Evolutionary conservation across 2,888 invertebrate genomes (phyloP).

Genomic region (Steinernema hermaphroditum): DNA sequence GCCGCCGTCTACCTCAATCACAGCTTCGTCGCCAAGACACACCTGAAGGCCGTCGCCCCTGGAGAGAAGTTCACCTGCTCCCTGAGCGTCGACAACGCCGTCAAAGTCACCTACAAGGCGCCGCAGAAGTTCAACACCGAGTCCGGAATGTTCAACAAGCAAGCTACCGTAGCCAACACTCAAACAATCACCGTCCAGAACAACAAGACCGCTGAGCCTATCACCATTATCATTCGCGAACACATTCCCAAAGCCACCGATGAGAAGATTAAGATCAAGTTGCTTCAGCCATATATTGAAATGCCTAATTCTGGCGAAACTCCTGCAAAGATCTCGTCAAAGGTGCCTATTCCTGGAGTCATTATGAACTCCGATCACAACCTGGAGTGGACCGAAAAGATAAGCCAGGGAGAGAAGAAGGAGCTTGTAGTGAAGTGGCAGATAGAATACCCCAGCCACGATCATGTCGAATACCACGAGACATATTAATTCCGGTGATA

Average conservation of each 20-base stretch:
- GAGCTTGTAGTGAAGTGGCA: constrained; percentile 45
- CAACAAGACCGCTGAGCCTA: constrained; percentile 42
- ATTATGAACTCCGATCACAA: neutral
- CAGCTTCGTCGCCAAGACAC: constrained; percentile 52
- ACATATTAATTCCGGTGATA: too few relatives aligned
- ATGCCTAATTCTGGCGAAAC: too few relatives aligned
- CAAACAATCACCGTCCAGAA: constrained; percentile 56
- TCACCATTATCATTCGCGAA: constrained; percentile 52
- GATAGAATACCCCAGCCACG: constrained; percentile 47
- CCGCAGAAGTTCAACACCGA: constrained; percentile 60
- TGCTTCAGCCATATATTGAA: too few relatives aligned
- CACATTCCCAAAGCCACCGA: constrained; percentile 57
- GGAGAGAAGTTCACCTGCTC: constrained; percentile 67
- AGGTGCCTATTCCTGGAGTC: neutral
- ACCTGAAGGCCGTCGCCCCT: constrained; percentile 66
- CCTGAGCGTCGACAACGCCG: constrained; percentile 67
- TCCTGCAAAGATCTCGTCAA: neutral
- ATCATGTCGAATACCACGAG: constrained; percentile 45
- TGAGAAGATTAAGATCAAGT: constrained; percentile 59
- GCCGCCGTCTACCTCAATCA: constrained; percentile 57
- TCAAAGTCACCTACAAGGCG: constrained; percentile 67
- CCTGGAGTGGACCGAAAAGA: neutral
- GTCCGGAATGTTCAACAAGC: constrained; percentile 18
- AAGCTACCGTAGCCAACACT: constrained; percentile 36
- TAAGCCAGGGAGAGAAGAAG: constrained; percentile 1